Evolutionary conservation across 2,888 invertebrate species (phyloP), one percentile per base, ranked within the genome.

Genomic region (Amblyteles armatorius): DNA sequence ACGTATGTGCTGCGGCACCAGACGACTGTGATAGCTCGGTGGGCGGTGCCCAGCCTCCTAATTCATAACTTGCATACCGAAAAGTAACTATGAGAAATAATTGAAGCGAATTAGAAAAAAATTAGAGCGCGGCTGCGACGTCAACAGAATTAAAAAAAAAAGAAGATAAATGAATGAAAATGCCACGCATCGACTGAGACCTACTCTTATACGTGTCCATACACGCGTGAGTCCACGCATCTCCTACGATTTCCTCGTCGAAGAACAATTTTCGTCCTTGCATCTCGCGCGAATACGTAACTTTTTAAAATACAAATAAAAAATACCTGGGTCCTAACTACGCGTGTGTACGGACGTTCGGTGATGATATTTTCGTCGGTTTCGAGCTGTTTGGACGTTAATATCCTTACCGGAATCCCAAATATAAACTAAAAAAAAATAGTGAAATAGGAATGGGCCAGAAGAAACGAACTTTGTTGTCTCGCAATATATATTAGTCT

Each of bases 1-100:
- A 94, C 94, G 94, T 94, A 94, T 94, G 94, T 94, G 94, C 93
- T 93, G 93, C 94, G 94, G 93, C 93, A 94, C 93, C 94, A 93
- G 91, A 92, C 93, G 89, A 93, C 93, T 94, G 94, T 93, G 93
- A 94, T 94, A 93, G 90, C 93, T 94, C 94, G 94, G 94, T 94
- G 94, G 94, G 94, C 94, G 94, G 94, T 94, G 94, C 94, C 94
- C 94, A 93, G 94, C 94, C 93, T 93, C 94, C 93, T 93, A 93
- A 93, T 93, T 93, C 93, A 92, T 93, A 60, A 92, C 93, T 93
- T 93, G 92, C 93, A 93, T 92, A 93, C 92, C 90, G 88, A 91
- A 89, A 87, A 86, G 88, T 67, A 81, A 88, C 68, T 88, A 86
- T 63, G 55, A 68, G 65, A 67, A 77, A 63, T 72, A 72, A 63